Conservation (phyloP, 1,140 invertebrate genomes). For the Drosophila orosa region DNA sequence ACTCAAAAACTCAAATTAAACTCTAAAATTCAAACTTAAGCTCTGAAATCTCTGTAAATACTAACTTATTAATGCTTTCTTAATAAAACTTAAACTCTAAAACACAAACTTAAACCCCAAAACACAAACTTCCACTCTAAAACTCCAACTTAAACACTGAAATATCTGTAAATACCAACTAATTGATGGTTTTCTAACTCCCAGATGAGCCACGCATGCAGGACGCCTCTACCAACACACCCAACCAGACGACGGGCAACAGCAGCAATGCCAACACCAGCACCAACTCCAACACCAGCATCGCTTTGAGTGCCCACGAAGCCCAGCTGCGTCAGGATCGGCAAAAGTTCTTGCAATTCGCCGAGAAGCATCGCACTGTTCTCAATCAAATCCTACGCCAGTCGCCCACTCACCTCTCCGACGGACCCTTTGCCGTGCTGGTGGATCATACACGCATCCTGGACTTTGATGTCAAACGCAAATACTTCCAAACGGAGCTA, state of each 20-base stretch:
- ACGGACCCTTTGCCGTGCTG: slow-evolving; percentile 95
- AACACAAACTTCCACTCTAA: no score
- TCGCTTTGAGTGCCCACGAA: slow-evolving; percentile 52
- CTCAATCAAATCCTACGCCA: slow-evolving; percentile 96
- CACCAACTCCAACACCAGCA: background rate
- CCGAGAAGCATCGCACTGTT: slow-evolving; percentile 95
- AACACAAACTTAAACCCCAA: no score
- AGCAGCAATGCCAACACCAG: slow-evolving; percentile 1
- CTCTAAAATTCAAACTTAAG: no score
- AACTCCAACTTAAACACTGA: no score
- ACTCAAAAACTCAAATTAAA: no score
- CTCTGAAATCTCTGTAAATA: background rate
- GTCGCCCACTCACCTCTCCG: slow-evolving; percentile 92
- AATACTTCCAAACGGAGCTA: slow-evolving; percentile 95
- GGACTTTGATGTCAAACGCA: slow-evolving; percentile 97
- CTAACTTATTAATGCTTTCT: no score
- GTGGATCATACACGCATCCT: slow-evolving; percentile 94
- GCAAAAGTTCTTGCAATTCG: slow-evolving; percentile 93
- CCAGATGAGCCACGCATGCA: slow-evolving; percentile 61
- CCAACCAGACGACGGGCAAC: slow-evolving; percentile 5
- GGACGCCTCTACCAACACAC: slow-evolving; percentile 44
- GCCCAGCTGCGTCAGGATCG: slow-evolving; percentile 85
- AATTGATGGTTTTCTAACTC: background rate
- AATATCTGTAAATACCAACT: background rate
- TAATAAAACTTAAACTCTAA: no score